Conservation (phyloP, 2,888 invertebrate species). For the Tubiluchus corallicola region DNA sequence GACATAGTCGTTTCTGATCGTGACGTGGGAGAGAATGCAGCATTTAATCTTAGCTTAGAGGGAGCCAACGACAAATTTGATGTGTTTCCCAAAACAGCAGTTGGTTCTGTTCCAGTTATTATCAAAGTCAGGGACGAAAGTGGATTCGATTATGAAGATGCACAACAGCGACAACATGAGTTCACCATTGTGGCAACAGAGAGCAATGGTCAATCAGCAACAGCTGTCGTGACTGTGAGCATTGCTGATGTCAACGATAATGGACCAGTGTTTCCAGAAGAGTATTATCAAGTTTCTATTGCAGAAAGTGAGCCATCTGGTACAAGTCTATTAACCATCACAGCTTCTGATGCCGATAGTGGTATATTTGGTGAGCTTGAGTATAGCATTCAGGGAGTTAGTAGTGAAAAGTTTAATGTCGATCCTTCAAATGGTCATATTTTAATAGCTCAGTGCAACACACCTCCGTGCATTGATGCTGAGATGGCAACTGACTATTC, state of each 20-base stretch:
- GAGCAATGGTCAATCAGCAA: background rate
- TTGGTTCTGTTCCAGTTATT: conserved; percentile 52
- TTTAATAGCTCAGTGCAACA: conserved; percentile 34
- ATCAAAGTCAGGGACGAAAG: conserved; percentile 46
- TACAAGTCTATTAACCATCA: conserved; percentile 49
- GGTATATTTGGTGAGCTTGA: conserved; percentile 56
- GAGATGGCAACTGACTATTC: conserved; percentile 61
- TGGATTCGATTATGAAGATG: conserved; percentile 49
- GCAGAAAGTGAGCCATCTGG: conserved; percentile 55
- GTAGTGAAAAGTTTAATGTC: conserved; percentile 46
- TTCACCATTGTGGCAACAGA: conserved; percentile 30
- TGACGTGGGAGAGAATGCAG: conserved; percentile 58
- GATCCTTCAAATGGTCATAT: conserved; percentile 40
- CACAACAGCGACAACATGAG: conserved; percentile 38
- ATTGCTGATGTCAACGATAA: conserved; percentile 37
- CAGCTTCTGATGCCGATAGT: conserved; percentile 56
- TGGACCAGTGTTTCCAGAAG: conserved; percentile 39
- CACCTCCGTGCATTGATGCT: conserved; percentile 41
- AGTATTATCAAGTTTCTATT: conserved; percentile 47
- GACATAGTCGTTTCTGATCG: conserved; percentile 70
- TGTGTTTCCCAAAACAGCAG: conserved; percentile 45
- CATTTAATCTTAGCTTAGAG: conserved; percentile 42
- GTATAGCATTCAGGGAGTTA: conserved; percentile 49
- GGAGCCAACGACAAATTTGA: conserved; percentile 39
- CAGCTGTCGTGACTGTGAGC: background rate